Base-by-base conservation (phyloP, 92 coral and sea anemone genomes). In the Chrysogorgia sp. region DNA sequence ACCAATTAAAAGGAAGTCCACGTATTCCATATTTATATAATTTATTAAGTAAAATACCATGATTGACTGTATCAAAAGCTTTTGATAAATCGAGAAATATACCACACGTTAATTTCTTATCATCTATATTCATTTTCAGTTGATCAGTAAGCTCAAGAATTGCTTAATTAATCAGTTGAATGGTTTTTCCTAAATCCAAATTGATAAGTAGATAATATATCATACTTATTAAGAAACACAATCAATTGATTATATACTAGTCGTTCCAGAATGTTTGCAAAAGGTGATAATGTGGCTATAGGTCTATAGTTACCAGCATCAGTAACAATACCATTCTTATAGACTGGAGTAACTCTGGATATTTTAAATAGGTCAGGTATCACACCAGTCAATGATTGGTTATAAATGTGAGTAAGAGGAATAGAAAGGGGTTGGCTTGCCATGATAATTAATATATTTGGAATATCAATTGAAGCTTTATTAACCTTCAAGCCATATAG, bases 151-250 rank as follows among this genome's bases (percentile, higher is more conserved):
- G 26, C 63, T 84, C 82, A 40, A 75, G 40, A 19, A 84, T 84
- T 29, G 86, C 83, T 1, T 84, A 79, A 19, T 66, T 65, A 34
- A 79, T 84, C 40, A 82, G n/a, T n/a, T n/a, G n/a, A n/a, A n/a
- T n/a, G n/a, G n/a, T n/a, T n/a, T n/a, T n/a, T n/a, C n/a, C n/a
- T 22, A 48, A 84, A 88, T 28, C 88, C 91, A 79, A 83, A 84
- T 41, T 87, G 91, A 34, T 83, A 83, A 2, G 70, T 33, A 45
- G 31, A 59, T 49, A 87, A 40, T 34, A 84, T 64, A 20, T 61
- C 33, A 23, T 61, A n/a, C 17, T 61, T 61, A 19, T 10, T 23
- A 2, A 61, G 34, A 61, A 61, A 61, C 25, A 1, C 2, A 2
- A 19, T 2, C 40, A 61, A 32, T 31, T 61, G 68, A 40, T 61